These are phyloP conservation scores for Aythya baeri DNA, from an alignment of 2,113 vertebrate species.

Conservation along the genomic window DNA sequence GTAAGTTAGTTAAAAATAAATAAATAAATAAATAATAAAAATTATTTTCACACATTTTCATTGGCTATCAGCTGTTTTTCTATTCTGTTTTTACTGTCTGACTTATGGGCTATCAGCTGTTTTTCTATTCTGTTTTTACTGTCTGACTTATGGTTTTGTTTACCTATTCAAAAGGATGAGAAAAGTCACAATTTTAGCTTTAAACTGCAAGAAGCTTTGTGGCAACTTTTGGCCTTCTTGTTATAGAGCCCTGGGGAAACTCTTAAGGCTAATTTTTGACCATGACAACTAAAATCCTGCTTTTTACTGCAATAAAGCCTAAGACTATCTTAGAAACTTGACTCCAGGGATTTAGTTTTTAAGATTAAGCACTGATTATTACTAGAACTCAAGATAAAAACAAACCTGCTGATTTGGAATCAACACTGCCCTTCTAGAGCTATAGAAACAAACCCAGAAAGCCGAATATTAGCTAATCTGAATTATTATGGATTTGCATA, in stretches of 20 bases:
- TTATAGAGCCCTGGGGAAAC: background rate
- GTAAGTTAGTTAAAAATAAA: background rate
- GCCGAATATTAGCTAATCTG: background rate
- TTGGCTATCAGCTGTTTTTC: background rate
- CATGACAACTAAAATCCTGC: background rate
- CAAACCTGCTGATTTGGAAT: conserved; percentile 13
- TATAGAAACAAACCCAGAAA: background rate
- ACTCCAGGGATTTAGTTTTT: conserved; percentile 1
- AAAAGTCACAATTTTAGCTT: background rate
- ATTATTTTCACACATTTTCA: background rate
- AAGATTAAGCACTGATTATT: conserved; percentile 36
- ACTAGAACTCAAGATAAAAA: conserved; percentile 31
- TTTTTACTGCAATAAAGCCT: conserved; percentile 31
- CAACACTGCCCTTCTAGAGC: background rate
- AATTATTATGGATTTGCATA: background rate
- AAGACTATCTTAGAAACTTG: conserved; percentile 31
- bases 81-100: background rate
- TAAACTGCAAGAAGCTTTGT: background rate
- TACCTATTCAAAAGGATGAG: background rate
- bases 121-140: background rate
- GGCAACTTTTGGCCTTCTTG: background rate
- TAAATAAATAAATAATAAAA: no score
- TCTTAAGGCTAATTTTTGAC: conserved; percentile 21
- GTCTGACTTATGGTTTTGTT: background rate
- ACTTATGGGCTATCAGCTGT: background rate